Evolutionary conservation across 2,888 invertebrate genomes (phyloP).

Genomic region (Cephalotes varians): DNA sequence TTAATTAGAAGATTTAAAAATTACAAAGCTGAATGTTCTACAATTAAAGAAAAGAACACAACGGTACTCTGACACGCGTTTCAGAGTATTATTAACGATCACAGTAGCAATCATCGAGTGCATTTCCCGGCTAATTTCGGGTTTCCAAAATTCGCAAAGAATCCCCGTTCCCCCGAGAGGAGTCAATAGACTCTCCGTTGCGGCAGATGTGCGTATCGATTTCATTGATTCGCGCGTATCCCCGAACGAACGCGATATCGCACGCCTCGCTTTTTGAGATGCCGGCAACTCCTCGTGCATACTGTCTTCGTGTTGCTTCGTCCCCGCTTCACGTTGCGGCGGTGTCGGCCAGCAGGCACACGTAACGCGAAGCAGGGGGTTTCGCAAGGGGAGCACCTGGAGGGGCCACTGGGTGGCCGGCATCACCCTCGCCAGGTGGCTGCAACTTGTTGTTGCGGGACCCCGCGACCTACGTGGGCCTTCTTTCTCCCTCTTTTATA

Average conservation of each 20-base stretch:
- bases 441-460: conserved; percentile 82
- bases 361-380: conserved; percentile 47
- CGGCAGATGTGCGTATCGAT: conserved; percentile 76
- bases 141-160: conserved; percentile 27
- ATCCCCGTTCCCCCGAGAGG: conserved; percentile 14
- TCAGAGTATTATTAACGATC: not conserved
- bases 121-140: conserved; percentile 20
- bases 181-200: conserved; percentile 73
- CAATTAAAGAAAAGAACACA: not conserved
- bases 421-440: conserved; percentile 81
- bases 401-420: conserved; percentile 78
- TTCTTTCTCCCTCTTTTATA: conserved; percentile 56
- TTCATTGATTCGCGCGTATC: conserved; percentile 74
- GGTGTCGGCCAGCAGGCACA: conserved; percentile 64
- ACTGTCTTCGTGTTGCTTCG: conserved; percentile 14
- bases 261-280: conserved; percentile 50
- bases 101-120: not conserved
- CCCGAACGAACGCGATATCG: conserved; percentile 70
- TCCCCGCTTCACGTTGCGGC: conserved; percentile 19
- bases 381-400: conserved; percentile 78
- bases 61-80: not conserved
- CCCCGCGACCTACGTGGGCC: conserved; percentile 71
- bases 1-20: not conserved
- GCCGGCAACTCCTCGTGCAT: conserved; percentile 32
- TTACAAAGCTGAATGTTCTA: not conserved